Evolutionary conservation across 2,113 vertebrate species (phyloP), one percentile per base, ranked within the genome.

Genomic region (Rhineura floridana): DNA sequence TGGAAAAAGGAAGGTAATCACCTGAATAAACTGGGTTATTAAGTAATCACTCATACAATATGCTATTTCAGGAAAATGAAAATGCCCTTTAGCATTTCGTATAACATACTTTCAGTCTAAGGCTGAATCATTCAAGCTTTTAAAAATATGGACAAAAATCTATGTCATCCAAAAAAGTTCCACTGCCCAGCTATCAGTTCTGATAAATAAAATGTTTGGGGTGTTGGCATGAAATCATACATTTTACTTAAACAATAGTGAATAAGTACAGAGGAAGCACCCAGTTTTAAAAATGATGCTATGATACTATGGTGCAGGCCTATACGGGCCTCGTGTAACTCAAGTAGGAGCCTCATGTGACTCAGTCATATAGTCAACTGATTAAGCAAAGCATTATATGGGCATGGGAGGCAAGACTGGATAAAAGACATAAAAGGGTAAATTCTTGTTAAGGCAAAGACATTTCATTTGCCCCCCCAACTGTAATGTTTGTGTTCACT

Each of bases 11-110:
- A 85, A 89, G 21, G 46, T 85, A 62, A 81, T 85, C 13, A 10
- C 42, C n/a, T 84, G 44, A 84, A 89, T 73, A 93, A 95, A 92
- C 11, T n/a, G 79, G 90, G 87, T 59, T 93, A 86, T 92, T 52
- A 87, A 89, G 94, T 94, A 72, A 62, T 92, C 83, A 92, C 62
- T 88, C 0, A 1, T 86, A 81, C 80, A 87, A 87, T 83, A 94
- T 92, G 93, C 87, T 92, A 89, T 88, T 91, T 91, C 83, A 17
- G 42, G 89, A 88, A 95, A 95, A 95, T 84, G 4, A 90, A 89
- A 84, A 23, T 19, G n/a, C 19, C 79, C n/a, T 55, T 79, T 70
- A 52, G 63, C 46, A 52, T 17, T 59, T 70, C 59, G 50, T 65
- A 52, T 80, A 55, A 50, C n/a, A 80, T 36, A 21, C 36, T 70